Evolutionary conservation across 2,888 invertebrate species (phyloP).

Genomic region (Clunio marinus): DNA sequence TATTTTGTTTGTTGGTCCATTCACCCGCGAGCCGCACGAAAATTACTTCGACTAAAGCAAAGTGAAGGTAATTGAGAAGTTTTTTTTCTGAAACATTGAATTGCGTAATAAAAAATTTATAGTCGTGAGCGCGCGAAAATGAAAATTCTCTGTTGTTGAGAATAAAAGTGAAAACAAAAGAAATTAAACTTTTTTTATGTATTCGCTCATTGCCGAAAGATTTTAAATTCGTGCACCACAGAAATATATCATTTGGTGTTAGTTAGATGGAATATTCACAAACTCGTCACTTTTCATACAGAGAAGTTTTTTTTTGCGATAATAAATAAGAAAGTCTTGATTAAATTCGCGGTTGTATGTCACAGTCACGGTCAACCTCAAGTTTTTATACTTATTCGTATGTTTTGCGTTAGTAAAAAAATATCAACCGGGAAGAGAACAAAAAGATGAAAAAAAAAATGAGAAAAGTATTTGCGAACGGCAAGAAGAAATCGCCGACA

Average conservation of each 20-base stretch:
- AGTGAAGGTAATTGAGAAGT: constrained; percentile 21
- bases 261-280: too few relatives aligned
- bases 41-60: not conserved
- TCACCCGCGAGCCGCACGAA: constrained; percentile 16
- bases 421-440: not conserved
- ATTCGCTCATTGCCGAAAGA: not conserved
- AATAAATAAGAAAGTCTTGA: not conserved
- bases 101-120: constrained; percentile 18
- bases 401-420: not conserved
- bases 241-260: too few relatives aligned
- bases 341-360: constrained; percentile 18
- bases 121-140: constrained; percentile 9
- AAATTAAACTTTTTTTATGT: constrained; percentile 9
- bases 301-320: too few relatives aligned
- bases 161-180: constrained; percentile 23
- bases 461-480: not conserved
- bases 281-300: too few relatives aligned
- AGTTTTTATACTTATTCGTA: not conserved
- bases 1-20: constrained; percentile 32
- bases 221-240: not conserved
- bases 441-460: not conserved
- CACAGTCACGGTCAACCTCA: constrained; percentile 23
- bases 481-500: constrained; percentile 4
- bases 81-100: constrained; percentile 4
- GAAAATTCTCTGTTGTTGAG: not conserved